Percentiles rank a stretch among this genome's conserved stretches.
phyloP scores from a whole-genome alignment of 2,113 vertebrate genomes.

The Theropithecus gelada region DNA sequence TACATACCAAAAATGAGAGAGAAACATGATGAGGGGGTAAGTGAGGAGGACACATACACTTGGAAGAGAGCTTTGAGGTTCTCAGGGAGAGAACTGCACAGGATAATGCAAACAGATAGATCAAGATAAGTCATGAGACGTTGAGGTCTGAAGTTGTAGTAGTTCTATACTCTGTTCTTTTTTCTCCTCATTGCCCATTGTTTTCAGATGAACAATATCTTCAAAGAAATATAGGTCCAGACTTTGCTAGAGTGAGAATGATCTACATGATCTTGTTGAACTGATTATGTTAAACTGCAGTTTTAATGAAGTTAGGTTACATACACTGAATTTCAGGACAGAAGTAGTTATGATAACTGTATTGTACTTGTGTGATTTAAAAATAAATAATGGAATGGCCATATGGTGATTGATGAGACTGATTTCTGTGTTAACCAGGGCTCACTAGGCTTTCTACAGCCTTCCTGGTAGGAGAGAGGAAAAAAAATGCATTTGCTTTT shows the following conservation, averaged over 20 bases:
- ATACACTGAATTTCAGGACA: constrained; percentile 22
- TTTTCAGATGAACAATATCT: not conserved
- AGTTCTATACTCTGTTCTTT: not conserved
- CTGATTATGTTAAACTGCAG: not conserved
- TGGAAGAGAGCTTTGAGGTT: not conserved
- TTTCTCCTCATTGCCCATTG: not conserved
- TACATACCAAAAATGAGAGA: not conserved
- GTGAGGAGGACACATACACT: not conserved
- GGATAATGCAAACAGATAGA: not conserved
- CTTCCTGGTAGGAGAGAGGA: not conserved
- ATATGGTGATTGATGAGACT: not conserved
- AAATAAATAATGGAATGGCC: constrained; percentile 40
- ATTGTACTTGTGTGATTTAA: constrained; percentile 49
- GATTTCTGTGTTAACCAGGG: not conserved
- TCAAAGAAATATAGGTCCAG: not conserved
- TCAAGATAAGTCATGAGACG: not conserved
- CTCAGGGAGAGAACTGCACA: not conserved
- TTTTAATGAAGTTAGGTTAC: constrained; percentile 36
- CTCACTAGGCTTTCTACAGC: not conserved
- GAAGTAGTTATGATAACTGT: not conserved
- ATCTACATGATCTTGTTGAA: not conserved
- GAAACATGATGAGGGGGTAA: not conserved
- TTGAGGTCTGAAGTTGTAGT: not conserved
- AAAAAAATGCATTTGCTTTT: not conserved
- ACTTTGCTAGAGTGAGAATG: not conserved